Evolutionary conservation across 2,797 vertebrate species (phyloP).

Genomic region (Syngnathus rostellatus): DNA sequence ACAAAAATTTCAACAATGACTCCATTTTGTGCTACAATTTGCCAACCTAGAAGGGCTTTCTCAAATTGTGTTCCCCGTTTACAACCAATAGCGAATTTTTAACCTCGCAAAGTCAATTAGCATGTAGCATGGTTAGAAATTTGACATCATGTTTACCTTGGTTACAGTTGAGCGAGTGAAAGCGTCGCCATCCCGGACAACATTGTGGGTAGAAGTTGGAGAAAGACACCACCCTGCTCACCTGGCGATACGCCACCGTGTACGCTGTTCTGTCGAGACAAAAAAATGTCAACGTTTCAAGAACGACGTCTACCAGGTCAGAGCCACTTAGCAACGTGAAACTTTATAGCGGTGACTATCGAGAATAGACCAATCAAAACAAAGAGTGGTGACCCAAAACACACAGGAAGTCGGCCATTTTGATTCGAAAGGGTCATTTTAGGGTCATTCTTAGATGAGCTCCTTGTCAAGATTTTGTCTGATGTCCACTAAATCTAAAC

Average conservation of each 20-base stretch:
- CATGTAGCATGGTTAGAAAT: not conserved
- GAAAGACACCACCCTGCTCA: conserved; percentile 38
- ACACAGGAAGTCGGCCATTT: not conserved
- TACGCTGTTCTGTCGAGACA: conserved; percentile 76
- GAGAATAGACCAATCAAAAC: no score
- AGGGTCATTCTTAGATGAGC: not conserved
- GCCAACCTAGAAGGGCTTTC: no score
- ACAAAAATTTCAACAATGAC: not conserved
- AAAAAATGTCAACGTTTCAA: not conserved
- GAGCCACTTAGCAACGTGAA: no score
- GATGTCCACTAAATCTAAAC: no score
- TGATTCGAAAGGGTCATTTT: not conserved
- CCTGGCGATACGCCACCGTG: conserved; percentile 73
- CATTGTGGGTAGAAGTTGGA: conserved; percentile 62
- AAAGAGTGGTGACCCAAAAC: not conserved
- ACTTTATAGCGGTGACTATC: no score
- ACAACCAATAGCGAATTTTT: no score
- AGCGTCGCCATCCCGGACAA: conserved; percentile 81
- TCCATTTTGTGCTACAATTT: no score
- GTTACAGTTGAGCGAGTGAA: conserved; percentile 69
- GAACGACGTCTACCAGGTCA: no score
- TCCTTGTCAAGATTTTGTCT: not conserved
- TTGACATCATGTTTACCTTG: conserved; percentile 66
- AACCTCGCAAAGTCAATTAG: not conserved
- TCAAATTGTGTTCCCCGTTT: no score